A percentile compares a stretch with the other conserved stretches of the same genome.
Conservation (phyloP, 2,113 vertebrate species). For the Agapornis roseicollis region DNA sequence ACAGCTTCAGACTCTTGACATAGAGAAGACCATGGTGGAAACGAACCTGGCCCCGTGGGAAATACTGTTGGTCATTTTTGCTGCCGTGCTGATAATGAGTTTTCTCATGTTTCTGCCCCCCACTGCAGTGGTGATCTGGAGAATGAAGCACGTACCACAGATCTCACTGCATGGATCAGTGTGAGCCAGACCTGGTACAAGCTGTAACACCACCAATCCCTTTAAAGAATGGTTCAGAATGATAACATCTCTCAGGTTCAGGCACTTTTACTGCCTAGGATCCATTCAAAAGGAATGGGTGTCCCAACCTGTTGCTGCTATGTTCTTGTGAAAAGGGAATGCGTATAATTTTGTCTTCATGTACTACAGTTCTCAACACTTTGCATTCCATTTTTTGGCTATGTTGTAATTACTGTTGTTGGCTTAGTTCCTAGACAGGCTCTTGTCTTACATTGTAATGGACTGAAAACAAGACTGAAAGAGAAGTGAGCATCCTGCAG, state of each 20-base stretch:
- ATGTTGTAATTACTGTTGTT: background rate
- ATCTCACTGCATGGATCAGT: constrained; percentile 43
- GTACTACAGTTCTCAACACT: background rate
- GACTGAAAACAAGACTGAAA: background rate
- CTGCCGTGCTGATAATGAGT: constrained; percentile 65
- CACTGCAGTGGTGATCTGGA: constrained; percentile 26
- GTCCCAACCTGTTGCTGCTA: background rate
- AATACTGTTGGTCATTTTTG: constrained; percentile 68
- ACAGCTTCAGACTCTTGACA: background rate
- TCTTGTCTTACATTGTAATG: background rate
- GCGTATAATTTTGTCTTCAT: background rate
- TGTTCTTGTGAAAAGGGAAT: background rate
- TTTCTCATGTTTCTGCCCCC: constrained; percentile 64
- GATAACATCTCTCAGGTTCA: background rate
- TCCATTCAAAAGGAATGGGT: rapidly evolving
- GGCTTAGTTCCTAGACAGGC: background rate
- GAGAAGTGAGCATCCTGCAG: background rate
- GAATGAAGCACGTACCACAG: constrained; percentile 13
- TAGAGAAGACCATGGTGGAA: background rate
- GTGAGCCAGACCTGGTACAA: background rate
- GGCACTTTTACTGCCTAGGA: background rate
- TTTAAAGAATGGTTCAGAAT: rapidly evolving
- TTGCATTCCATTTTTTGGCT: background rate
- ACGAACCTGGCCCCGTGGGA: constrained; percentile 38
- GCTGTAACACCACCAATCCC: rapidly evolving